Evolutionary conservation across 1,140 invertebrate genomes (phyloP), one percentile per base, ranked within the genome.

Genomic region (Papilio dardanus): DNA sequence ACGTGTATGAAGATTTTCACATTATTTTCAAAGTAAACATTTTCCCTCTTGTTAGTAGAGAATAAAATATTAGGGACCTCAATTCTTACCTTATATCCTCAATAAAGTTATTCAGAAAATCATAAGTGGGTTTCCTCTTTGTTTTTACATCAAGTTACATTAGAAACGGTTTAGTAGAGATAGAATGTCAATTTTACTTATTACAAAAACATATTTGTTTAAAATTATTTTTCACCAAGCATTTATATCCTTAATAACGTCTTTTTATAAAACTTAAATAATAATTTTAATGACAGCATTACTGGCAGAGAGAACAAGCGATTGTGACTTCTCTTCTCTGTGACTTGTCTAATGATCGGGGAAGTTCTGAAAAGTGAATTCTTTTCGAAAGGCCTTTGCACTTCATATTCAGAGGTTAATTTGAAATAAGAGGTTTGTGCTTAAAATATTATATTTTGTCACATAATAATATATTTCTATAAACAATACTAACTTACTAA

Each of bases 361-460:
- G 54, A 62, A 28, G 54, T 62, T 62, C 28, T 62, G 24, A 62
- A 62, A 62, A 28, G 54, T 62, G 54, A 62, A 62, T 62, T n/a
- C 42, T 19, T 46, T 42, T 1, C n/a, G 42, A 46, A 16, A n/a
- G 4, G 42, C 16, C 16, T 46, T 46, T 6, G 19, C 7, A 46
- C 42, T 46, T 46, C 42, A 46, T 46, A 37, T 46, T n/a, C 5
- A n/a, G n/a, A 5, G 16, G 4, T 5, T 16, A 19, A 46, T 19
- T 19, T 7, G 6, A 42, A 46, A 19, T 46, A 7, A 46, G 42
- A 0, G 42, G 1, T 46, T 46, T 19, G 19, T 46, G 3, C 16
- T 46, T 46, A 46, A 46, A 46, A 46, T 46, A 16, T 46, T 46
- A 46, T 46, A 46, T 46, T 46, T n/a, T 19, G 3, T 19, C 5